Evolutionary conservation across 1,140 invertebrate genomes (phyloP), one percentile per base, ranked within the genome.

Genomic region (Sarcophaga peregrina): DNA sequence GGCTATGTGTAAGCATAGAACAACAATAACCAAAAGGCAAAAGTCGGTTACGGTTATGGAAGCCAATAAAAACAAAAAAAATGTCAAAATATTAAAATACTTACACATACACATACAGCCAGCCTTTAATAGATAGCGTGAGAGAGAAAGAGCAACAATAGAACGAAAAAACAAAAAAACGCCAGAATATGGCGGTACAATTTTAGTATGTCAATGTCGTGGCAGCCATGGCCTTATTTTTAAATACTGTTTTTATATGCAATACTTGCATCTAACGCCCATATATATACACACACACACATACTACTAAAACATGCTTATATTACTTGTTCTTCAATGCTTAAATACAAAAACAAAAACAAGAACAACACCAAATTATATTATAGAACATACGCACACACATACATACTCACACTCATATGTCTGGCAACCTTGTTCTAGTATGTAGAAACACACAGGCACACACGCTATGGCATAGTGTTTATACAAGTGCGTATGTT

Each of bases 131-230:
- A 54, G 68, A 17, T 3, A 48, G 45, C n/a, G 9, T 11, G 47
- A 10, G 50, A 52, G 37, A 78, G 47, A 78, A 50, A 78, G 46
- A 13, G 15, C 15, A 11, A 46, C 37, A 45, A 45, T 9, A 74
- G 20, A 74, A 78, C 5, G 20, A 8, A 20, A 76, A 15, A 50
- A 2, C 58, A 20, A 68, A 68, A 68, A 58, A 13, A 68, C 1
- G 25, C 25, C 25, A 37, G 25, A 68, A 68, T 47, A 78, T 78
- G 75, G 62, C 62, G 62, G 62, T 68, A 68, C 17, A 25, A 68
- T 68, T n/a, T 68, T 68, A 68, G 62, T 78, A 50, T 78, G 75
- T 78, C 75, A 78, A 78, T 78, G 75, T 78, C 75, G 48, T 48
- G 20, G 47, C 20, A 78, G 50, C 75, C 75, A 48, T 78, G 75